Conservation (phyloP, 2,888 invertebrate genomes). For the Ferdinandea cuprea region DNA sequence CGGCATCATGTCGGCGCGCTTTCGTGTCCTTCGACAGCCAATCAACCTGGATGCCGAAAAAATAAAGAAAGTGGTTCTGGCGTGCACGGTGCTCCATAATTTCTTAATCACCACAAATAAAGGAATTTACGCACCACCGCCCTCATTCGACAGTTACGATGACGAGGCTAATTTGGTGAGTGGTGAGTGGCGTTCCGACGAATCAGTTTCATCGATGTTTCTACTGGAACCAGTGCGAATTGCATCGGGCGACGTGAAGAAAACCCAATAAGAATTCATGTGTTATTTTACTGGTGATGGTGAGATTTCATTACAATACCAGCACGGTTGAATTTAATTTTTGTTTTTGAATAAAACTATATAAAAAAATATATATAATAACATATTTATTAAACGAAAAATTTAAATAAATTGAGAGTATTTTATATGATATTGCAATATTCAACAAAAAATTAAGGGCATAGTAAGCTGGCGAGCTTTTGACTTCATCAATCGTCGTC, state of each 20-base stretch:
- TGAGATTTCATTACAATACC: too few species aligned
- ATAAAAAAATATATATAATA: too few species aligned
- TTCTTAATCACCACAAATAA: constrained; percentile 28
- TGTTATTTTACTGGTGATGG: too few species aligned
- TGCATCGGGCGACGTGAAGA: too few species aligned
- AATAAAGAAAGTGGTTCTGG: constrained; percentile 25
- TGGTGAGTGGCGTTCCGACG: constrained; percentile 25
- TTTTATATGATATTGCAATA: not conserved
- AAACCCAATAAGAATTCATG: too few species aligned
- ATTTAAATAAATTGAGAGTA: not conserved
- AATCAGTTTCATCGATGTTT: not conserved
- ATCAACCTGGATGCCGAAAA: constrained; percentile 14
- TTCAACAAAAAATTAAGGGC: not conserved
- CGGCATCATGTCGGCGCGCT: constrained; percentile 4
- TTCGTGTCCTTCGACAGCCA: not conserved
- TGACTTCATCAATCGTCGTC: not conserved
- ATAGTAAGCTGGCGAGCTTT: not conserved
- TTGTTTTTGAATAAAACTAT: too few species aligned
- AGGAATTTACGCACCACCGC: constrained; percentile 7
- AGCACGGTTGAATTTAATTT: too few species aligned
- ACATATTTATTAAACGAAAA: too few species aligned
- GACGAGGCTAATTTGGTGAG: constrained; percentile 14
- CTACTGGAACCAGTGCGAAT: constrained; percentile 8
- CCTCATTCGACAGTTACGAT: constrained; percentile 10
- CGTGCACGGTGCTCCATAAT: constrained; percentile 30